These are phyloP conservation scores for Clunio marinus DNA, from an alignment of 2,888 invertebrate species.

Conservation along the genomic window DNA sequence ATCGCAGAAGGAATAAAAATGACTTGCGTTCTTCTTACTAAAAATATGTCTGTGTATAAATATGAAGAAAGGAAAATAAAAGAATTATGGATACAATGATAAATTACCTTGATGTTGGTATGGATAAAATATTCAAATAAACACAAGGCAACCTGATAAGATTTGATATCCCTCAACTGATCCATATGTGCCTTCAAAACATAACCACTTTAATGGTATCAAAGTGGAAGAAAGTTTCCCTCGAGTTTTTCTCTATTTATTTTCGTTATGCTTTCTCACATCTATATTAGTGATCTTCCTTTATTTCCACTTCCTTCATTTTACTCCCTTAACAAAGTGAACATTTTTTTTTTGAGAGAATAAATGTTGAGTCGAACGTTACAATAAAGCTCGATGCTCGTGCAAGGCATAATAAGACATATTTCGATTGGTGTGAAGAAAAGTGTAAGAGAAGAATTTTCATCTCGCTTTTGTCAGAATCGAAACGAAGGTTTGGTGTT, in stretches of 20 bases:
- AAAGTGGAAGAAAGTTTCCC: not conserved
- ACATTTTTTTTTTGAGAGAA: constrained; percentile 3
- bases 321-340: constrained; percentile 12
- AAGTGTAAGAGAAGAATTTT: not conserved
- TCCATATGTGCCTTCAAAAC: not conserved
- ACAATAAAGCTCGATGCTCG: constrained; percentile 19
- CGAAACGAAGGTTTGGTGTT: not conserved
- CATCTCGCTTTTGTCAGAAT: constrained; percentile 8
- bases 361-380: too few species aligned
- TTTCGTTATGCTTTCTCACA: not conserved
- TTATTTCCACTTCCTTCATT: not conserved
- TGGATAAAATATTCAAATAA: constrained; percentile 34
- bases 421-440: not conserved
- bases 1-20: not conserved
- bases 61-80: constrained; percentile 5
- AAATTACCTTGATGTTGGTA: constrained; percentile 14
- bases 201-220: not conserved
- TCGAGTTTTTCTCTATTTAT: not conserved
- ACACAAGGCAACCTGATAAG: constrained; percentile 21
- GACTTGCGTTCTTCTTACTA: not conserved
- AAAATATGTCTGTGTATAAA: not conserved
- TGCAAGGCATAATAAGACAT: constrained; percentile 30
- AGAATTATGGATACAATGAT: constrained; percentile 38
- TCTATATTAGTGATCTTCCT: constrained; percentile 22
- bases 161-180: not conserved